These are phyloP conservation scores for Cyrtorhinus lividipennis DNA, from an alignment of 1,140 invertebrate species.

Conservation along the genomic window DNA sequence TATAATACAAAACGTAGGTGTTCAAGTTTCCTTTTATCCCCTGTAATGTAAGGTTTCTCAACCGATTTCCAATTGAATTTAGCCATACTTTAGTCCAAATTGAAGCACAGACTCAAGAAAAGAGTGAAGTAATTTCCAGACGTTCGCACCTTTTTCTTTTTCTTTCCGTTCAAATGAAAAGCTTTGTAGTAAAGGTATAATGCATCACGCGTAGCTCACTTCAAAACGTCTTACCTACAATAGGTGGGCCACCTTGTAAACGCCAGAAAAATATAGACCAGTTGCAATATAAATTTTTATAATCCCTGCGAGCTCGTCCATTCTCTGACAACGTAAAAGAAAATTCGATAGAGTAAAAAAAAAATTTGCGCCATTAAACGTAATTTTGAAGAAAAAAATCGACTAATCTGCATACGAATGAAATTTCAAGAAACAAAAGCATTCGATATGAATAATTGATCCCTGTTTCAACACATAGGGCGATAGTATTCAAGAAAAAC, in stretches of 20 bases:
- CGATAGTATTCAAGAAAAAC: not conserved
- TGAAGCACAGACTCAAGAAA: not conserved
- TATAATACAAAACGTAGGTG: not conserved
- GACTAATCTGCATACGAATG: not conserved
- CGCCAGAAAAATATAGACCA: not conserved
- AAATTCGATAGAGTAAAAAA: not conserved
- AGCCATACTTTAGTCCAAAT: not conserved
- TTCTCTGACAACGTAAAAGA: conserved; percentile 1
- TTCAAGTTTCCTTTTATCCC: not conserved
- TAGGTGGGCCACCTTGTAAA: not conserved
- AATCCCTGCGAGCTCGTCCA: not conserved
- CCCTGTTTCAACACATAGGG: too few relatives aligned
- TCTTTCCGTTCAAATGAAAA: not conserved
- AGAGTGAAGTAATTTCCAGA: not conserved
- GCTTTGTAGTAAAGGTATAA: not conserved
- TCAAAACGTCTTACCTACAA: not conserved
- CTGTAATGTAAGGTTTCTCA: not conserved
- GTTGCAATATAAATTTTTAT: not conserved
- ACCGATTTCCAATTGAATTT: not conserved
- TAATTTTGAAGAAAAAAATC: not conserved
- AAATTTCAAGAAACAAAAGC: not conserved
- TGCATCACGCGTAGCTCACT: not conserved
- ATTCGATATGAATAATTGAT: not conserved
- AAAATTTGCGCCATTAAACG: not conserved
- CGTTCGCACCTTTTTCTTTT: not conserved